phyloP scores from a whole-genome alignment of 2,797 vertebrate species.

The Rhynchotus rufescens region DNA sequence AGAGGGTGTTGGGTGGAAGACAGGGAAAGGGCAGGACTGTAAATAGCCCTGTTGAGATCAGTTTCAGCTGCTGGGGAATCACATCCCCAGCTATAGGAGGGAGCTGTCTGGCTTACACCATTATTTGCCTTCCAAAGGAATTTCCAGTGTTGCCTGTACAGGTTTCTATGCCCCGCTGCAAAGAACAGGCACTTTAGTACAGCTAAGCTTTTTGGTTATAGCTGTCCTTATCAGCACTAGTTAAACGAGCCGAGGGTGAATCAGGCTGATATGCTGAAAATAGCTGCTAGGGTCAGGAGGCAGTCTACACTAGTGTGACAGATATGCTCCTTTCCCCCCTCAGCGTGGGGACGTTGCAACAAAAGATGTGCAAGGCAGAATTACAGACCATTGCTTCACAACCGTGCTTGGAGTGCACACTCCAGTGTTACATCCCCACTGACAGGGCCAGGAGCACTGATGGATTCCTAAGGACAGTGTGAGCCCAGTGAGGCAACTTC shows the following conservation, averaged over 20 bases:
- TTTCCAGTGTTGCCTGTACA: not conserved
- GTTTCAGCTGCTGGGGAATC: not conserved
- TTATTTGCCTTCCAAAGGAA: not conserved
- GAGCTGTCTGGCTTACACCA: not conserved
- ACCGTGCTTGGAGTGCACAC: not conserved
- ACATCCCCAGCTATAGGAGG: not conserved
- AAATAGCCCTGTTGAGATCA: not conserved
- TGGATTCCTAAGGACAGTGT: not conserved
- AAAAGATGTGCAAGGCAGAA: not conserved
- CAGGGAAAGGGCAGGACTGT: not conserved
- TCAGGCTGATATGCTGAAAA: constrained; percentile 26
- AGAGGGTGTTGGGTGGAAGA: not conserved
- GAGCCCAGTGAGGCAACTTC: not conserved
- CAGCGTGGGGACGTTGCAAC: not conserved
- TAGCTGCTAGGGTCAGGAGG: not conserved
- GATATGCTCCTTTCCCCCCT: no score
- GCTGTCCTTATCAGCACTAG: not conserved
- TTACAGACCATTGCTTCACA: not conserved
- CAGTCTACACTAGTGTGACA: not conserved
- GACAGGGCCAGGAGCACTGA: not conserved
- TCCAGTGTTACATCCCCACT: rapidly evolving
- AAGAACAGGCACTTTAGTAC: not conserved
- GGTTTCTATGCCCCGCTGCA: rapidly evolving
- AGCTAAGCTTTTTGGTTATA: not conserved
- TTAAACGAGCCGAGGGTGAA: not conserved